Evolutionary conservation across 2,113 vertebrate species (phyloP), one percentile per base, ranked within the genome.

Genomic region (Centropus unirufus): DNA sequence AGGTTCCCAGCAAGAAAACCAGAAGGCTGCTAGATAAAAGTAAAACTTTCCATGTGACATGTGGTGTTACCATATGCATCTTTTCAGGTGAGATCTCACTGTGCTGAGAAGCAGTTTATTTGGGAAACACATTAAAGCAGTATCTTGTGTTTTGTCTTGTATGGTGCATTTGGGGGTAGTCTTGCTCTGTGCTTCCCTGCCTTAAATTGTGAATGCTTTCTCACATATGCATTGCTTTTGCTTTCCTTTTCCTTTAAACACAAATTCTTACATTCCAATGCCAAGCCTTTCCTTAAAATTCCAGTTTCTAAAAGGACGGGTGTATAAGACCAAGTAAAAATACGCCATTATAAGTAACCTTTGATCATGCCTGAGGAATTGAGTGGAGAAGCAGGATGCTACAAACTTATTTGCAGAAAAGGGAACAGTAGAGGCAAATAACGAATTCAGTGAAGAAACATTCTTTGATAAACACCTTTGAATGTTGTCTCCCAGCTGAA

Each of bases 1-100:
- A 99, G 99, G 97, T 99, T 93, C 98, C 98, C 79, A 98, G 98
- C 96, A 98, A 98, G 95, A 99, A 98, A 97, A 98, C 98, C 15
- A 98, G 99, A 94, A 98, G 99, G 90, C 94, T 99, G 44, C 87
- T 99, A 75, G 98, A 99, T 97, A 99, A 99, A 97, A 98, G 98
- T 93, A 99, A 99, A 97, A 98, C 98, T 84, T 99, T 99, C 79
- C 99, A 99, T 32, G 98, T 99, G 89, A 98, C 98, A 0, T 99
- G 99, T 84, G 99, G 99, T 57, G 84, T 98, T 62, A 98, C 98
- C 36, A 98, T 99, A 88, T 99, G 98, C 94, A 95, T 99, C 97
- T 99, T 99, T 96, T 99, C 99, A 97, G 99, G 99, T 99, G 95
- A 98, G 97, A 87, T 59, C 20, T 68, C 54, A 8, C 6, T 32